phyloP scores from a whole-genome alignment of 2,797 vertebrate genomes.

The Catostomus latipinnis region DNA sequence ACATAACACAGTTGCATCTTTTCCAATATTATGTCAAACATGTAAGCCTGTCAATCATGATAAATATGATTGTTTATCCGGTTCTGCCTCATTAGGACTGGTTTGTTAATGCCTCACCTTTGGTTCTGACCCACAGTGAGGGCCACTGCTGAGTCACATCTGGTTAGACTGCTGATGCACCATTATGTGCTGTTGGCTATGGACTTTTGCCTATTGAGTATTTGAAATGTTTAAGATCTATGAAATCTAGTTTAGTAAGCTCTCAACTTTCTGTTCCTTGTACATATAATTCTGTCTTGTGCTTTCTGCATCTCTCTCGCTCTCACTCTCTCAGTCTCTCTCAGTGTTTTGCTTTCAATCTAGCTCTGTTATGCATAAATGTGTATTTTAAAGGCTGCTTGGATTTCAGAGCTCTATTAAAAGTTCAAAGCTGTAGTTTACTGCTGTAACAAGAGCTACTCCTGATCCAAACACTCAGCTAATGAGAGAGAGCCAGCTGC shows the following conservation, averaged over 20 bases:
- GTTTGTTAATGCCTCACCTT: constrained; percentile 36
- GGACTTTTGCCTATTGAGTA: constrained; percentile 9
- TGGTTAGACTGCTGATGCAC: constrained; percentile 20
- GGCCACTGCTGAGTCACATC: constrained; percentile 45
- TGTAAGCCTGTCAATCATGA: constrained; percentile 26
- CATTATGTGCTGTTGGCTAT: constrained; percentile 1
- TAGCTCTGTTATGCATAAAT: constrained; percentile 63
- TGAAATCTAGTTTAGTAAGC: constrained; percentile 25
- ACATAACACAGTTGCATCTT: background rate
- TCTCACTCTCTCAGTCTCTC: background rate
- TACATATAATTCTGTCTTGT: constrained; percentile 1
- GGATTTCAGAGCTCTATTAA: constrained; percentile 84
- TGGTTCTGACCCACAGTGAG: constrained; percentile 35
- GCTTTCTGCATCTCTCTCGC: background rate
- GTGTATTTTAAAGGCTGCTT: constrained; percentile 80
- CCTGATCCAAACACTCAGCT: constrained; percentile 66
- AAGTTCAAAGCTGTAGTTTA: constrained; percentile 86
- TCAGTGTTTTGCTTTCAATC: constrained; percentile 10
- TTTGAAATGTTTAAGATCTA: constrained; percentile 7
- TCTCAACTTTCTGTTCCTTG: constrained; percentile 11
- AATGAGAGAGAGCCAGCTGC: constrained; percentile 71
- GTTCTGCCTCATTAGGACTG: constrained; percentile 44
- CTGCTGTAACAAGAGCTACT: constrained; percentile 86
- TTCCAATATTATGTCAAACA: constrained; percentile 17
- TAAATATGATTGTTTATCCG: constrained; percentile 30